Conservation (phyloP, 2,797 vertebrate genomes). For the Rhynchonycteris naso region DNA sequence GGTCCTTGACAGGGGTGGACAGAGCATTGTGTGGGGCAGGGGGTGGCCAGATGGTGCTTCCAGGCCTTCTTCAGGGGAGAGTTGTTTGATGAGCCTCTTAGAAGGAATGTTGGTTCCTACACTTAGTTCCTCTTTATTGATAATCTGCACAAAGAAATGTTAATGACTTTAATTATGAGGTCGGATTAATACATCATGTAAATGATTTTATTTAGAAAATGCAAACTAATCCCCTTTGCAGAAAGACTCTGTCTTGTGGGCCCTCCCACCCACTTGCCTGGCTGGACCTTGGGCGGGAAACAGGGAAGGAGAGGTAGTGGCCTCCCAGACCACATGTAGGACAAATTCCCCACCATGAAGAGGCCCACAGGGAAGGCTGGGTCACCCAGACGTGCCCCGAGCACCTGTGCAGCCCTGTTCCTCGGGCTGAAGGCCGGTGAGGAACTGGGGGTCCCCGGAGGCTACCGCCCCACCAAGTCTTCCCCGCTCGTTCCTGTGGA, state of each 20-base stretch:
- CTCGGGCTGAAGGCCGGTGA: not conserved
- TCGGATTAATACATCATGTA: conserved; percentile 77
- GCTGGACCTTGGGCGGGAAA: not conserved
- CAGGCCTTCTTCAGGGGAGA: not conserved
- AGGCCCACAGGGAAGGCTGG: not conserved
- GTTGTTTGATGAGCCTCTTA: not conserved
- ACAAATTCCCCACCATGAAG: accelerated
- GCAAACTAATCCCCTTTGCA: conserved; percentile 66
- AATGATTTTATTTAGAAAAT: conserved; percentile 80
- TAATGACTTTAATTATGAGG: conserved; percentile 77
- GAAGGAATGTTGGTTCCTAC: conserved; percentile 65
- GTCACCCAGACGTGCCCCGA: not conserved
- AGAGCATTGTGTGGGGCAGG: accelerated
- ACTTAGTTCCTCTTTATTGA: conserved; percentile 68
- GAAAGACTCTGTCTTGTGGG: conserved; percentile 23
- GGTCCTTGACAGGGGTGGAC: not conserved
- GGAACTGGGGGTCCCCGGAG: accelerated
- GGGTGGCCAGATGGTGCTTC: not conserved
- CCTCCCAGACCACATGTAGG: not conserved
- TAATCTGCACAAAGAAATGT: conserved; percentile 78
- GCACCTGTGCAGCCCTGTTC: accelerated
- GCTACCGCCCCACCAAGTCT: not conserved
- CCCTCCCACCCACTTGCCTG: conserved; percentile 52
- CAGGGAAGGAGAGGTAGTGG: not conserved
- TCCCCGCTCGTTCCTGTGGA: not conserved